These are phyloP conservation scores for Heliornis fulica DNA, from an alignment of 2,113 vertebrate species.

Conservation along the genomic window DNA sequence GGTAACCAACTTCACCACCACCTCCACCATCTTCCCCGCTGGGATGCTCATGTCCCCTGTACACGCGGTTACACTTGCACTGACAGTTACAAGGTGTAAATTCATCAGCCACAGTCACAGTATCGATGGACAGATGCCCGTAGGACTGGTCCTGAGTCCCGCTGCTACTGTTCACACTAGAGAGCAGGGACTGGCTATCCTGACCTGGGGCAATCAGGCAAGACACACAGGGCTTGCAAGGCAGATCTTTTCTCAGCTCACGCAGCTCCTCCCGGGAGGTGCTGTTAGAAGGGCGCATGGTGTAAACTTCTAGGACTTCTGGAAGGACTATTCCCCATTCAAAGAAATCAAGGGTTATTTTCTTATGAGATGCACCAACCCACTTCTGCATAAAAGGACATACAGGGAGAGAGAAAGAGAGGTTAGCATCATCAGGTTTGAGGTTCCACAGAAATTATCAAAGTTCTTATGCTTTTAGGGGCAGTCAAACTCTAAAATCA, in stretches of 20 bases:
- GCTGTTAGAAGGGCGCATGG: neutral
- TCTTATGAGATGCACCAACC: slow-evolving; percentile 60
- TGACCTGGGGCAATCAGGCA: neutral
- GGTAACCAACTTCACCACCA: slow-evolving; percentile 51
- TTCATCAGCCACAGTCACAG: slow-evolving; percentile 80
- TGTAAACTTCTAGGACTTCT: slow-evolving; percentile 54
- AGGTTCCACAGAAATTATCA: neutral
- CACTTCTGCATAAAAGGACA: slow-evolving; percentile 65
- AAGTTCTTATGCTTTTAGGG: neutral
- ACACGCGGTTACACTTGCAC: slow-evolving; percentile 20
- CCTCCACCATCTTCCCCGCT: neutral
- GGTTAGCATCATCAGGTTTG: neutral
- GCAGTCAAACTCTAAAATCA: neutral
- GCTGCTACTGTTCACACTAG: neutral
- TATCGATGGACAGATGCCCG: slow-evolving; percentile 84
- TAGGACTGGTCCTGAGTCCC: slow-evolving; percentile 64
- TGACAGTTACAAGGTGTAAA: slow-evolving; percentile 44
- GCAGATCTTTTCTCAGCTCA: neutral
- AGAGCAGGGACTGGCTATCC: neutral
- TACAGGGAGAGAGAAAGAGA: neutral
- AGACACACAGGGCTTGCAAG: neutral
- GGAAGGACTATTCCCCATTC: slow-evolving; percentile 37
- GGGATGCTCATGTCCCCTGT: neutral
- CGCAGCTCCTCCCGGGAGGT: neutral
- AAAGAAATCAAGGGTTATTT: slow-evolving; percentile 59